A percentile compares a stretch with the other conserved stretches of the same genome.
phyloP scores from a whole-genome alignment of 2,888 invertebrate species.

The Heteromurus nitidus region DNA sequence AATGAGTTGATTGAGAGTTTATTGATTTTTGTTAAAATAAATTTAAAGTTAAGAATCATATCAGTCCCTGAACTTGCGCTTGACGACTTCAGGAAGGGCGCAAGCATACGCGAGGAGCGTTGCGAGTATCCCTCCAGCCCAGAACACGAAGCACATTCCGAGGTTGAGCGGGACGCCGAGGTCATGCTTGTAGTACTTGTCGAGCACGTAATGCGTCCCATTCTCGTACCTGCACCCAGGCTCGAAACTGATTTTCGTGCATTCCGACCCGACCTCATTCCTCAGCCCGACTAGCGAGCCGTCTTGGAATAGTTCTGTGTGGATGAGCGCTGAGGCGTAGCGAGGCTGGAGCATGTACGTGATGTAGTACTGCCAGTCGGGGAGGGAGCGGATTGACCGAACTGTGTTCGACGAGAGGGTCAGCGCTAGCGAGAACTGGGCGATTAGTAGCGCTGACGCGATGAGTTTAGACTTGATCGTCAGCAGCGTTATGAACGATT shows the following conservation, averaged over 20 bases:
- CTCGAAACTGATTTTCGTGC: conserved; percentile 57
- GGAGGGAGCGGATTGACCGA: conserved; percentile 86
- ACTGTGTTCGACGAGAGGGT: conserved; percentile 65
- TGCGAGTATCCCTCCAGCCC: conserved; percentile 86
- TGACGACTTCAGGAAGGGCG: conserved; percentile 88
- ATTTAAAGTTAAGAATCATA: no score
- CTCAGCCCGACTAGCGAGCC: conserved; percentile 24
- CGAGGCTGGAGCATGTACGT: conserved; percentile 87
- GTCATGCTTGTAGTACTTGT: conserved; percentile 81
- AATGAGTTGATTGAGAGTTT: no score
- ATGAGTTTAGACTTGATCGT: conserved; percentile 86
- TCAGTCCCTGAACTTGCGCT: conserved; percentile 89
- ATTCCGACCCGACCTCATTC: conserved; percentile 40
- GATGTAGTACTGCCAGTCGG: conserved; percentile 88
- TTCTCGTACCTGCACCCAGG: conserved; percentile 81
- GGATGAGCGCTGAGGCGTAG: conserved; percentile 86
- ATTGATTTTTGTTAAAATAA: no score
- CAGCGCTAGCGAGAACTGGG: conserved; percentile 61
- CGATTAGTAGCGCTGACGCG: conserved; percentile 83
- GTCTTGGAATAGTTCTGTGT: conserved; percentile 79
- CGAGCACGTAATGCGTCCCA: conserved; percentile 83
- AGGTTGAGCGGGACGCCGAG: conserved; percentile 86
- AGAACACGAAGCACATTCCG: conserved; percentile 88
- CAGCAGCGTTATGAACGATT: conserved; percentile 87
- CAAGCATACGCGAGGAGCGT: conserved; percentile 90